Evolutionary conservation across 2,113 vertebrate genomes (phyloP).

Genomic region (Sialia sialis): DNA sequence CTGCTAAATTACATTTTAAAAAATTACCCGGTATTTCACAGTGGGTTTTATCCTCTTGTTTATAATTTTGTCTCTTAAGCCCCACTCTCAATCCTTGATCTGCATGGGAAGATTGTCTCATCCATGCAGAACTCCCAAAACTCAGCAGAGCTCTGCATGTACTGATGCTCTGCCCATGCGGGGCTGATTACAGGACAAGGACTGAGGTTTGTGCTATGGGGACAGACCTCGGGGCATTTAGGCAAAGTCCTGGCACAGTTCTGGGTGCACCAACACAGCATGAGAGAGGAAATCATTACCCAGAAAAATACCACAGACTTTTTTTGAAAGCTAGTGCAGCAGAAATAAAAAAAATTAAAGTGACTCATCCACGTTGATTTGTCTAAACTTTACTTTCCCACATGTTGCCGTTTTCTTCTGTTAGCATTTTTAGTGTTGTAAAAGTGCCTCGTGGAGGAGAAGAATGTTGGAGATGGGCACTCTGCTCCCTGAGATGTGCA

Average conservation of each 20-base stretch:
- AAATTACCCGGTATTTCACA: neutral
- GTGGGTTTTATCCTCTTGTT: slow-evolving; percentile 2
- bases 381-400: neutral
- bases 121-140: neutral
- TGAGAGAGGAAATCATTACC: neutral
- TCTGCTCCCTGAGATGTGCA: neutral
- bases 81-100: neutral
- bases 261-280: neutral
- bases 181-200: neutral
- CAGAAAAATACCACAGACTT: neutral
- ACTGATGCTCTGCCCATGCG: fast-evolving
- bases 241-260: neutral
- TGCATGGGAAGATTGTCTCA: neutral
- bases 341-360: neutral
- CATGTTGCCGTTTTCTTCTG: neutral
- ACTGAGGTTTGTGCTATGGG: neutral
- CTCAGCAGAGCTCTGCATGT: neutral
- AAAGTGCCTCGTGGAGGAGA: neutral
- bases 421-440: neutral
- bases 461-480: neutral
- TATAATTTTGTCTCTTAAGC: slow-evolving; percentile 2
- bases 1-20: slow-evolving; percentile 40
- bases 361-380: neutral
- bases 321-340: neutral
- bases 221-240: neutral